Evolutionary conservation across 2,888 invertebrate genomes (phyloP), one percentile per base, ranked within the genome.

Genomic region (Heliconius charithonia): DNA sequence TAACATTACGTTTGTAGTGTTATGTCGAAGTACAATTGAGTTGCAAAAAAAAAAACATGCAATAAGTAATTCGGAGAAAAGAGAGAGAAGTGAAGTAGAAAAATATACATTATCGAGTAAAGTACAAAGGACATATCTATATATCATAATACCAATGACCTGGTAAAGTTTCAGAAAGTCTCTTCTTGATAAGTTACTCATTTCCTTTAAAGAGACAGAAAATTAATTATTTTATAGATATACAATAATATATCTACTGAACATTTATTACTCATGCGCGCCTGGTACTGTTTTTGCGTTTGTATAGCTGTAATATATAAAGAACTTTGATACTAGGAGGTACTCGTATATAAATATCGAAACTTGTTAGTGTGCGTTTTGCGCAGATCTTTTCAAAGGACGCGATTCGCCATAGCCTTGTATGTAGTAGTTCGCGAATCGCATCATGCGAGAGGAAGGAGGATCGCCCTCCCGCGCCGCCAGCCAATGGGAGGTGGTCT

Each of bases 381-480:
- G 85, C 80, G 84, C 81, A 83, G 84, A 80, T 87, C 85, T 88
- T 85, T 86, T 85, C 85, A 86, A 87, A 90, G 90, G 90, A 91
- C 87, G 85, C 89, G 89, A 90, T 92, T 92, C 90, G 91, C 90
- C 85, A 88, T 82, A 82, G 84, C 83, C 85, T 80, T 84, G 87
- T 87, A 84, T 87, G 87, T 89, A 86, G 86, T 86, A 83, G 89
- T 91, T 92, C 90, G 94, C 94, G 92, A 94, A 93, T 93, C 91
- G 89, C 85, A 91, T 92, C 90, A 93, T 87, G 85, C 89, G 93
- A 94, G 94, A 94, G 94, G 91, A 91, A 87, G 92, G 94, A 94
- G 94, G 93, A 93, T 93, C 92, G 93, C 93, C 94, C 94, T 94
- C 93, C 91, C 90, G 88, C 86, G 85, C 85, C 85, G 86, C 83